These are phyloP conservation scores for Himalopsyche japonica DNA, from an alignment of 2,888 invertebrate genomes.

Conservation along the genomic window DNA sequence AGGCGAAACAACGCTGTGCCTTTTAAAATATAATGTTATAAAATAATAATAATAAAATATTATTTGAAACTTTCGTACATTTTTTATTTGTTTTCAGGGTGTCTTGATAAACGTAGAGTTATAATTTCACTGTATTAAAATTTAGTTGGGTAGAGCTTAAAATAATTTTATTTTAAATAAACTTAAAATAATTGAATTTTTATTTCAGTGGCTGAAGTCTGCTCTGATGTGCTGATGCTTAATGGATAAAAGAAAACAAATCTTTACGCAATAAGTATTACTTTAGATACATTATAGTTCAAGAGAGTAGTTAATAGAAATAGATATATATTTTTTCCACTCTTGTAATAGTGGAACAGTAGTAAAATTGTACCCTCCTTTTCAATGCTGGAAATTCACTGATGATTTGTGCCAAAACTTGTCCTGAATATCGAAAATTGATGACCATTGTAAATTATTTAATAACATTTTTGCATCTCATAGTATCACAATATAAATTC, in stretches of 20 bases:
- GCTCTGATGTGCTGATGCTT: slow-evolving; percentile 66
- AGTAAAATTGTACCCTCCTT: background rate
- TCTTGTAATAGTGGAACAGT: background rate
- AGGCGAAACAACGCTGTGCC: no score
- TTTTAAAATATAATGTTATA: no score
- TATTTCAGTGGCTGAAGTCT: slow-evolving; percentile 74
- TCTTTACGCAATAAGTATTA: background rate
- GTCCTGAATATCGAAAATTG: background rate
- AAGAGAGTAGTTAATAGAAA: background rate
- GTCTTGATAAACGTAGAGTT: no score
- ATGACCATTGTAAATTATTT: background rate
- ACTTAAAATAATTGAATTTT: slow-evolving; percentile 25
- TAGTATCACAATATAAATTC: no score
- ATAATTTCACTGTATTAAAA: no score
- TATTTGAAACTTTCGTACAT: no score
- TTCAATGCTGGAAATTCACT: background rate
- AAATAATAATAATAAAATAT: no score
- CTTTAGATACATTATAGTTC: background rate
- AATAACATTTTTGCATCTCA: background rate
- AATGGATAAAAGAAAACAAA: background rate
- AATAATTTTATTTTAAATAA: background rate
- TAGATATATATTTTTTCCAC: background rate
- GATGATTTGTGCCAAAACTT: background rate
- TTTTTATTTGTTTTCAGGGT: no score
- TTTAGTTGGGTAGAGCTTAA: no score